phyloP scores from a whole-genome alignment of 2,113 vertebrate species.

The Boleophthalmus pectinirostris region DNA sequence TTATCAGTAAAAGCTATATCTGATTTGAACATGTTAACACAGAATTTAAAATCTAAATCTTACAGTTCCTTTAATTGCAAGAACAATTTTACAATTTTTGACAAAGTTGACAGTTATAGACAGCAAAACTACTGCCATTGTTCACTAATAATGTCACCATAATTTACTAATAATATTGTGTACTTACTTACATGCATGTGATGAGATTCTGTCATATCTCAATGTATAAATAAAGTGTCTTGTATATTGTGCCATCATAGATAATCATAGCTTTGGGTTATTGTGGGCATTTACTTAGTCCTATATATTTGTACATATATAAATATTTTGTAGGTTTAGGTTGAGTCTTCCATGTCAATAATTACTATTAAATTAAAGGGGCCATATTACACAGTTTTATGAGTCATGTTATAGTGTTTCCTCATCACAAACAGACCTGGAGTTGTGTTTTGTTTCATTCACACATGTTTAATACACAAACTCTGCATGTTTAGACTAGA shows the following conservation, averaged over 20 bases:
- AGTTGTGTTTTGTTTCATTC: too few species aligned
- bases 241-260: neutral
- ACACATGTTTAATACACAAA: too few species aligned
- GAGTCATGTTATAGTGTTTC: too few species aligned
- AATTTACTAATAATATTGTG: neutral
- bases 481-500: too few species aligned
- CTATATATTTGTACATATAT: conserved; percentile 54
- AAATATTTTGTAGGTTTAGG: conserved; percentile 37
- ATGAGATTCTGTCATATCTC: neutral
- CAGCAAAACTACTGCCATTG: neutral
- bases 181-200: neutral
- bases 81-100: neutral
- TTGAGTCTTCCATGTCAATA: conserved; percentile 61
- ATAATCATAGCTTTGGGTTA: neutral
- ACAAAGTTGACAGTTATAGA: neutral
- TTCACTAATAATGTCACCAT: neutral
- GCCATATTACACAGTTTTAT: too few species aligned
- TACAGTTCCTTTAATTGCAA: too few species aligned
- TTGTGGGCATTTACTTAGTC: neutral
- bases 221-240: neutral
- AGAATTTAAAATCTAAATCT: too few species aligned
- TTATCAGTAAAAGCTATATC: too few species aligned
- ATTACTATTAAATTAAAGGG: conserved; percentile 10
- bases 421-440: too few species aligned
- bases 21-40: too few species aligned